Evolutionary conservation across 2,888 invertebrate genomes (phyloP).

Genomic region (Acleris cristana): DNA sequence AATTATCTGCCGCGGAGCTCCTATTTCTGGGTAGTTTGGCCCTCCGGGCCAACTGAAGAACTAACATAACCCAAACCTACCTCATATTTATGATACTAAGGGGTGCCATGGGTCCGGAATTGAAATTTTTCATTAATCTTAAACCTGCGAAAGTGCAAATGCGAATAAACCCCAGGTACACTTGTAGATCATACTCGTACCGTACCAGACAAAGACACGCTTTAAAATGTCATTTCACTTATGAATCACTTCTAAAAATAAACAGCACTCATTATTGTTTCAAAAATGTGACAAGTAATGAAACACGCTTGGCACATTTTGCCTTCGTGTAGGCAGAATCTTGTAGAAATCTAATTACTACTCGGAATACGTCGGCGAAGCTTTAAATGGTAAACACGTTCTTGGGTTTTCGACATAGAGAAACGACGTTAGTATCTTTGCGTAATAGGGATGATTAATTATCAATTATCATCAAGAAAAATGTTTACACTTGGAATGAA

Average conservation of each 20-base stretch:
- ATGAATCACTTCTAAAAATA: slow-evolving; percentile 31
- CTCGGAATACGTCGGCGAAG: slow-evolving; percentile 7
- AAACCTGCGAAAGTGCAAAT: no score
- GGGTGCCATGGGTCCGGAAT: no score
- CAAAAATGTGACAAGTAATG: slow-evolving; percentile 20
- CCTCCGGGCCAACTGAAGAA: no score
- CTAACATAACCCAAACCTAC: no score
- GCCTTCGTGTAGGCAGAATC: slow-evolving; percentile 23
- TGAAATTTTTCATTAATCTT: no score
- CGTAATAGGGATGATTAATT: background rate
- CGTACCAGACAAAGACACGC: background rate
- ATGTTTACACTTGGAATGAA: no score
- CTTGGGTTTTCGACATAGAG: background rate
- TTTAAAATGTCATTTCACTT: slow-evolving; percentile 4
- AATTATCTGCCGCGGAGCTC: no score
- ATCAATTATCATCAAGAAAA: no score
- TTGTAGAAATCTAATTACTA: slow-evolving; percentile 12
- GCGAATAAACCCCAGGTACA: no score
- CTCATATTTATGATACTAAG: no score
- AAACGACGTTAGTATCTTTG: background rate
- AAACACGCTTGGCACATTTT: slow-evolving; percentile 23
- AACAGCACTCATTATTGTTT: slow-evolving; percentile 23
- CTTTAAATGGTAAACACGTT: slow-evolving; percentile 15
- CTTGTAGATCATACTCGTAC: background rate
- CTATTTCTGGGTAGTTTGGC: no score